These are phyloP conservation scores for Eufriesea mexicana DNA, from an alignment of 1,140 invertebrate species.

Conservation along the genomic window DNA sequence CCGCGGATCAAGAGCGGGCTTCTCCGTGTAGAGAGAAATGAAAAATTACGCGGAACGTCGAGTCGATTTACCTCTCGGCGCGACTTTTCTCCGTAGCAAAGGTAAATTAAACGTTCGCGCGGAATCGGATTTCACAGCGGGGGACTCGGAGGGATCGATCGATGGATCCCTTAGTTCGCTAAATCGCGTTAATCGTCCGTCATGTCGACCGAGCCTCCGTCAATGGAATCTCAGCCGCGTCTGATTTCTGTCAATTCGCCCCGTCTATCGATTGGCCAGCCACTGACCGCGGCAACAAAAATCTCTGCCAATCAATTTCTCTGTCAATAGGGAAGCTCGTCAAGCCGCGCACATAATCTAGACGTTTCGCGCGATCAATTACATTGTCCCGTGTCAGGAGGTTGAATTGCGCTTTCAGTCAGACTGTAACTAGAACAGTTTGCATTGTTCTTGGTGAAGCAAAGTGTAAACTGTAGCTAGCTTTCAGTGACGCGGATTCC, in stretches of 20 bases:
- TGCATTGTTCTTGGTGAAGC: constrained; percentile 28
- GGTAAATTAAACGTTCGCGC: not conserved
- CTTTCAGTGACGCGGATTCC: constrained; percentile 16
- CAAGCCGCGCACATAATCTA: constrained; percentile 25
- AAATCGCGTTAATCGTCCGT: constrained; percentile 27
- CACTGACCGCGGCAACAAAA: constrained; percentile 1
- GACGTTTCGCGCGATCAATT: constrained; percentile 44
- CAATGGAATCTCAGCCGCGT: not conserved
- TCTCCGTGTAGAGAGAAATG: not conserved
- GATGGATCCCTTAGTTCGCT: constrained; percentile 22
- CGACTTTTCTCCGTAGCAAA: too few relatives aligned
- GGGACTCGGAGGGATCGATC: not conserved
- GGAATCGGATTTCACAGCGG: too few relatives aligned
- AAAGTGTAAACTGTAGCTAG: constrained; percentile 37
- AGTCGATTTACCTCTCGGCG: not conserved
- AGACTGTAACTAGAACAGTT: constrained; percentile 6
- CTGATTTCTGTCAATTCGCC: constrained; percentile 23
- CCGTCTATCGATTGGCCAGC: not conserved
- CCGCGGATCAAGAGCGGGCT: too few relatives aligned
- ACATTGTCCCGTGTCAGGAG: constrained; percentile 24
- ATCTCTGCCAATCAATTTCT: constrained; percentile 34
- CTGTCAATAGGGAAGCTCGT: not conserved
- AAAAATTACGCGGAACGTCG: not conserved
- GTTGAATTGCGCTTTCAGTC: constrained; percentile 20
- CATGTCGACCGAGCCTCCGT: constrained; percentile 1